Evolutionary conservation across 2,888 invertebrate genomes (phyloP), one percentile per base, ranked within the genome.

Genomic region (Diaprepes abbreviatus): DNA sequence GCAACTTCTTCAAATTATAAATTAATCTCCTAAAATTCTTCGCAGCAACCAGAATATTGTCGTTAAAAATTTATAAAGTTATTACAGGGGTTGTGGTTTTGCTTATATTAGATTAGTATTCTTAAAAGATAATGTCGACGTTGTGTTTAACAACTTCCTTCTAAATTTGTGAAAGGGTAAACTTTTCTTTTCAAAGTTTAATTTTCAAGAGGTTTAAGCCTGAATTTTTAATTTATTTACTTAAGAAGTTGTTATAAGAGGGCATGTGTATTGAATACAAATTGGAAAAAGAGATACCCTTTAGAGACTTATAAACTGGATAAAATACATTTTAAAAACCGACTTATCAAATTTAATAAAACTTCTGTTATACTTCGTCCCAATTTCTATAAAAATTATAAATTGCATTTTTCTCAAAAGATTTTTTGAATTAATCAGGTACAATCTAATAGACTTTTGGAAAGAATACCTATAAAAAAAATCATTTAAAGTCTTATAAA

Each of bases 31-130:
- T 64, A 43, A 54, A 55, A 64, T 55, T 55, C 35, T 3, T 9
- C 14, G 14, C 28, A 50, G 14, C 48, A n/a, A 24, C 48, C 48
- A 50, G 55, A 45, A 48, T 57, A 50, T 50, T 31, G 12, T 21
- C 28, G 36, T 66, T 21, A 66, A 66, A 66, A 66, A 66, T 66
- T 21, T 57, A 66, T 57, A 58, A 50, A 59, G 58, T 66, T 38
- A 59, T 66, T 66, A 59, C 66, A 59, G 59, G 59, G 50, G 60
- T 48, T 45, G 50, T 58, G 66, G 66, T 66, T 59, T 59, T 45
- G 57, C 52, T 59, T 52, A 45, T 57, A 38, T 58, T 43, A 50
- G 43, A 66, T 67, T 67, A 62, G 67, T 55, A 67, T 67, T 62
- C 63, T 40, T 48, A 57, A 57, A 63, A 57, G 62, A 57, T 63